Conservation (phyloP, 1,140 invertebrate genomes). For the Sogatella furcifera region DNA sequence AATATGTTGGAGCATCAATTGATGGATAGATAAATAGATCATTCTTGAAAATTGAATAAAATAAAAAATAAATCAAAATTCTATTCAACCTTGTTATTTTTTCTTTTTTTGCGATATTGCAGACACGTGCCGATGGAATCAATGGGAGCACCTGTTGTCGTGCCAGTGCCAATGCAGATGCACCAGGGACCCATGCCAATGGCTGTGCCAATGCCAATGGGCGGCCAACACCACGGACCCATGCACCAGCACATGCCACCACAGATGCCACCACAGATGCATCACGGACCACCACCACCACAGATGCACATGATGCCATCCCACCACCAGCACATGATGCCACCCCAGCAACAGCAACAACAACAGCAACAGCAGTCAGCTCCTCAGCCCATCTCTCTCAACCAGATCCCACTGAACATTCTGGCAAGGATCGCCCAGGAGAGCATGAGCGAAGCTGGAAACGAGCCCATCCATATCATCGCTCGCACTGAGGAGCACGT, state of each 20-base stretch:
- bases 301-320: slow-evolving; percentile 10
- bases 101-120: not conserved
- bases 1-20: too few relatives aligned
- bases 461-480: slow-evolving; percentile 21
- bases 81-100: too few relatives aligned
- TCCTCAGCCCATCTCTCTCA: not conserved
- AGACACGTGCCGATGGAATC: slow-evolving; percentile 19
- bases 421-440: slow-evolving; percentile 11
- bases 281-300: not conserved
- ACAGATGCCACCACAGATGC: not conserved
- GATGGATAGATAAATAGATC: too few relatives aligned
- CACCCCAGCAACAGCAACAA: not conserved
- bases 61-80: too few relatives aligned
- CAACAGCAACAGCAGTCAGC: not conserved
- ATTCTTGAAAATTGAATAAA: too few relatives aligned
- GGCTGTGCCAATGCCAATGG: slow-evolving; percentile 19
- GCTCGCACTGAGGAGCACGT: slow-evolving; percentile 20
- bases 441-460: slow-evolving; percentile 5
- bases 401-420: not conserved
- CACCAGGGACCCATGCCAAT: slow-evolving; percentile 10
- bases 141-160: slow-evolving; percentile 9
- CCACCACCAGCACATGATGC: not conserved
- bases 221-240: not conserved
- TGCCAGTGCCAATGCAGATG: not conserved
- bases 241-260: not conserved